phyloP scores from a whole-genome alignment of 2,888 invertebrate genomes.

The Mythimna pallens region DNA sequence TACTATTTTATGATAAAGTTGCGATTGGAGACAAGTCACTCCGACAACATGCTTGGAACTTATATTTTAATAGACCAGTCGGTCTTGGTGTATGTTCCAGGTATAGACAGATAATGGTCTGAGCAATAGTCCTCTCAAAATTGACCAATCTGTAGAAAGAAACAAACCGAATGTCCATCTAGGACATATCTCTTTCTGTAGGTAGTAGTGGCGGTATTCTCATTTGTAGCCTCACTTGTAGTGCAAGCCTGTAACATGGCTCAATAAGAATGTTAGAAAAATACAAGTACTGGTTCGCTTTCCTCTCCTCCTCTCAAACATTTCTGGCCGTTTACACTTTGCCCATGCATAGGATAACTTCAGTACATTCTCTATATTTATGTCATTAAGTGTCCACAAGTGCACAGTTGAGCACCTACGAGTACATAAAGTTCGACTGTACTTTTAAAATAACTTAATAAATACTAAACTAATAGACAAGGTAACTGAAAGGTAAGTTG shows the following conservation, averaged over 20 bases:
- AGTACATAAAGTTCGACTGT: too few relatives aligned
- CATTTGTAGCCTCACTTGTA: not conserved
- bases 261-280: not conserved
- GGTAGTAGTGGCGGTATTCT: not conserved
- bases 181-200: not conserved
- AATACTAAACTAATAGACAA: not conserved
- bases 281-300: not conserved
- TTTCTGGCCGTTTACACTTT: not conserved
- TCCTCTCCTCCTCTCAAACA: not conserved
- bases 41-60: too few relatives aligned
- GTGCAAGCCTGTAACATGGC: not conserved
- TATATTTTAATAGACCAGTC: too few relatives aligned
- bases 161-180: not conserved
- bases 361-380: not conserved
- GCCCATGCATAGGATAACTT: not conserved
- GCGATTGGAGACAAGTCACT: too few relatives aligned
- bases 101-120: not conserved
- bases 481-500: not conserved
- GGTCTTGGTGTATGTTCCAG: not conserved
- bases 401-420: not conserved
- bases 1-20: too few relatives aligned
- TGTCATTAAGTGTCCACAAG: not conserved
- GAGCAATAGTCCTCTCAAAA: not conserved
- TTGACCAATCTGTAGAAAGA: not conserved
- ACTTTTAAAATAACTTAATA: not conserved